Conservation (phyloP, 2,888 invertebrate genomes). For the Drosophila conformis region DNA sequence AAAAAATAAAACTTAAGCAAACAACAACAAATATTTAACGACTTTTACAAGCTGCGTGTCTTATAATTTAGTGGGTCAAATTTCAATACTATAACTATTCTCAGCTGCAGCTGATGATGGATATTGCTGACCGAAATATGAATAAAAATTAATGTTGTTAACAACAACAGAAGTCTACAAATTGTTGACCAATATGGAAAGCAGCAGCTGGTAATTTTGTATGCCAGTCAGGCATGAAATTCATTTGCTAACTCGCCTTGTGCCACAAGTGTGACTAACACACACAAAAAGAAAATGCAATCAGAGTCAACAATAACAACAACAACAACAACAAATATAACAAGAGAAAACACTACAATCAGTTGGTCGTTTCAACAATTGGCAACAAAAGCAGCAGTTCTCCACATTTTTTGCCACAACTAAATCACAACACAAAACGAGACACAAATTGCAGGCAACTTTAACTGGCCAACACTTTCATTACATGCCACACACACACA, state of each 20-base stretch:
- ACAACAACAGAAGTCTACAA: constrained; percentile 1
- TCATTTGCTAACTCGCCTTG: constrained; percentile 37
- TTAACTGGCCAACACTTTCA: constrained; percentile 23
- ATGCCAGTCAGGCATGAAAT: constrained; percentile 67
- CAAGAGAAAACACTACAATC: constrained; percentile 34
- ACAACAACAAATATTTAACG: neutral
- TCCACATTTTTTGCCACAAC: constrained; percentile 13
- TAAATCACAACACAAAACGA: constrained; percentile 33
- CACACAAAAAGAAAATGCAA: constrained; percentile 8
- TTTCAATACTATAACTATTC: constrained; percentile 4
- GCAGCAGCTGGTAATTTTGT: constrained; percentile 53
- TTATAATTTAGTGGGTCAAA: constrained; percentile 21
- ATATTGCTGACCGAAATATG: constrained; percentile 62
- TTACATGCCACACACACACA: constrained; percentile 19
- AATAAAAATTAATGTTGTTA: constrained; percentile 34
- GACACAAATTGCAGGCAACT: constrained; percentile 58
- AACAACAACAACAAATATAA: constrained; percentile 19
- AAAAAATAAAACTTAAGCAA: neutral
- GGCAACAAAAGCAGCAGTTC: constrained; percentile 5
- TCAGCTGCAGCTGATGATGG: constrained; percentile 11
- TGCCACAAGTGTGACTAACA: constrained; percentile 49
- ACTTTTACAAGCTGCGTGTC: neutral
- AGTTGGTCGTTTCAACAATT: constrained; percentile 38
- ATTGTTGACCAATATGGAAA: constrained; percentile 32
- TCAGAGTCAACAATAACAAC: constrained; percentile 13